Base-by-base conservation (phyloP, 2,113 vertebrate species). In the Epinephelus lanceolatus region DNA sequence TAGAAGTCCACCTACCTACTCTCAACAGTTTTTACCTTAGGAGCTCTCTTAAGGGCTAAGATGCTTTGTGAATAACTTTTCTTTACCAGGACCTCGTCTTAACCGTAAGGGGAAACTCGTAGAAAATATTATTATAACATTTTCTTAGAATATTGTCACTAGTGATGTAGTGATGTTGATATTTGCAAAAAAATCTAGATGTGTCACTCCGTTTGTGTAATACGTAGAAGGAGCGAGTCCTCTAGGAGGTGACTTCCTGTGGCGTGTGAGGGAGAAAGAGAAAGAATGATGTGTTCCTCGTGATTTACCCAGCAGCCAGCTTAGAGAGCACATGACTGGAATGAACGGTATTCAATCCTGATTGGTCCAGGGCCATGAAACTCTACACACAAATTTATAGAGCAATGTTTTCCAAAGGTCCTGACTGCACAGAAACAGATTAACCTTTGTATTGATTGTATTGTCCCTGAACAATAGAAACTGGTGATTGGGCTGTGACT, bases 301-400 rank as follows among this genome's bases (percentile, higher is more conserved):
- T 95, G 94, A 94, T 92, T 92, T 84, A 73, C 59, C 40, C 47
- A 69, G 90, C 89, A 85, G 88, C 93, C 89, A 85, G 88, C 93
- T 94, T 91, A 92, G 27, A 69, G 78, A 90, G 62, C 93, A 89
- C 92, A 94, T 94, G 93, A 94, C 91, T 91, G 89, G 73, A 84
- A 89, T 88, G 80, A 92, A 65, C 65, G 78, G 62, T 61, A 66
- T 84, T 91, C 80, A 59, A 61, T 86, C 56, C 52, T 80, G 63
- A 88, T 81, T 89, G 76, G 83, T 57, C 45, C 30, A 76, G 15
- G 8, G 45, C 2, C 80, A 52, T 40, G 19, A 18, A 68, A 60
- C 40, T 10, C 42, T 7, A 51, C 56, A 82, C 59, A 67, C 77
- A 77, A 3, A 52, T 69, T 33, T 84, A 49, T 81, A 37, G 56